Evolutionary conservation across 2,888 invertebrate species (phyloP).

Genomic region (Euzophera pinguis): DNA sequence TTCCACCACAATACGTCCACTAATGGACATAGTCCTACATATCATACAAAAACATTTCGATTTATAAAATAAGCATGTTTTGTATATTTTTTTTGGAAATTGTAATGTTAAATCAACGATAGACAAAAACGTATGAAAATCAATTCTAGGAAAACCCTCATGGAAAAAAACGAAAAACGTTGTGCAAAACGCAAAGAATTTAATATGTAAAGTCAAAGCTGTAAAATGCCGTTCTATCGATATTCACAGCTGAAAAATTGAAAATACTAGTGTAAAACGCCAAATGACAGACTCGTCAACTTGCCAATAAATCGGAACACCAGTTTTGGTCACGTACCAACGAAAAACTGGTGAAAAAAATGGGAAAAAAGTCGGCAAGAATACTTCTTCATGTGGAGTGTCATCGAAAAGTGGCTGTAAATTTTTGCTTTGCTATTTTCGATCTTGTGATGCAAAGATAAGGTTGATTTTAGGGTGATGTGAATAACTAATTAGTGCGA

Average conservation of each 20-base stretch:
- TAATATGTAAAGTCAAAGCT: neutral
- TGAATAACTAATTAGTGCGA: slow-evolving; percentile 44
- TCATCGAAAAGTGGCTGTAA: slow-evolving; percentile 3
- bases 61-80: no score
- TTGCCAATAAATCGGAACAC: slow-evolving; percentile 8
- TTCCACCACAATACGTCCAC: no score
- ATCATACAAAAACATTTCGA: no score
- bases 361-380: slow-evolving; percentile 1
- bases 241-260: neutral
- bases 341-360: slow-evolving; percentile 9
- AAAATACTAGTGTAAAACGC: slow-evolving; percentile 3
- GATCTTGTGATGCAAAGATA: neutral
- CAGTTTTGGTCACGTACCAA: slow-evolving; percentile 11
- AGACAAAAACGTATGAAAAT: no score
- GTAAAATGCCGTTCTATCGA: neutral
- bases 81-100: no score
- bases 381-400: slow-evolving; percentile 12
- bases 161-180: neutral
- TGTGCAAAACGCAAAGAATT: neutral
- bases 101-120: no score
- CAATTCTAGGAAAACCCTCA: neutral
- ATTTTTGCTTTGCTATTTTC: neutral
- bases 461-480: slow-evolving; percentile 18
- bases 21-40: no score
- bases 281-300: neutral